phyloP scores from a whole-genome alignment of 1,140 invertebrate species.

The Drosophila serrata region DNA sequence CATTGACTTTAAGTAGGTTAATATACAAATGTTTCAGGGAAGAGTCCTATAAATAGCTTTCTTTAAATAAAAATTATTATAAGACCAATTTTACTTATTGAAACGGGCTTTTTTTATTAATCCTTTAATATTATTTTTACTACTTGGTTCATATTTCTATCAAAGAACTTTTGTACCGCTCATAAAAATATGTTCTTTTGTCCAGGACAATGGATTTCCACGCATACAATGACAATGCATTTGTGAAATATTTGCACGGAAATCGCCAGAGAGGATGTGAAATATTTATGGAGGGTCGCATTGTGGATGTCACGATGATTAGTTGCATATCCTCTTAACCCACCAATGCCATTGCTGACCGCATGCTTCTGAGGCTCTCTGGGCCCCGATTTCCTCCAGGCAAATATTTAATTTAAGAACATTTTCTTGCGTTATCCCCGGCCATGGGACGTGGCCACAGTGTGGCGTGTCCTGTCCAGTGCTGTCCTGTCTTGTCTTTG shows the following conservation, averaged over 20 bases:
- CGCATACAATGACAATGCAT: conserved; percentile 27
- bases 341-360: conserved; percentile 26
- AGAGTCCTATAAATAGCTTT: not conserved
- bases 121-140: no score
- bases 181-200: conserved; percentile 7
- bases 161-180: not conserved
- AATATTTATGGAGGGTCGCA: conserved; percentile 72
- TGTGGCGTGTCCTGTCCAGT: conserved; percentile 48
- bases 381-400: conserved; percentile 69
- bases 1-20: not conserved
- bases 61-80: no score
- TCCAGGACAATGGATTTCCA: conserved; percentile 25
- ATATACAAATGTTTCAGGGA: not conserved
- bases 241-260: conserved; percentile 68
- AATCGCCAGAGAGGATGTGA: conserved; percentile 70
- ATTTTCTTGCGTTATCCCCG: conserved; percentile 62
- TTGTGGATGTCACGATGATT: conserved; percentile 73
- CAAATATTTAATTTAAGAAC: conserved; percentile 79
- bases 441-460: conserved; percentile 46
- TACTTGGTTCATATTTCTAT: not conserved
- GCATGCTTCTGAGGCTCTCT: conserved; percentile 29
- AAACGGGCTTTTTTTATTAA: no score
- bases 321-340: conserved; percentile 71
- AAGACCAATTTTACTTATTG: no score
- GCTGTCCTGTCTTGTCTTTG: conserved; percentile 56